Base-by-base conservation (phyloP, 2,797 vertebrate species). In the Cuniculus paca region DNA sequence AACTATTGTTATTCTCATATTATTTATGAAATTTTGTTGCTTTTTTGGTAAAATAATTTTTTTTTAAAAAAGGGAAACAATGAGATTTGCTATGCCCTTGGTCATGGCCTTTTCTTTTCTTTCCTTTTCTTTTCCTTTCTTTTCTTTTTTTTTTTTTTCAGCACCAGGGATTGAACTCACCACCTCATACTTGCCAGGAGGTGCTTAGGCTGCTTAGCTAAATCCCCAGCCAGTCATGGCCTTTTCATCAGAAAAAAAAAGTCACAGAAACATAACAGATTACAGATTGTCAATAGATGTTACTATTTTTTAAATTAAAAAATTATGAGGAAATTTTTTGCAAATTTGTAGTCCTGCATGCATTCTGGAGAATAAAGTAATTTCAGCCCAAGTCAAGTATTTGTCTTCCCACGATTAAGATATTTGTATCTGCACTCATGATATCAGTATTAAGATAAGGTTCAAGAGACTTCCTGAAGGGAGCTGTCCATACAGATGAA, bases 191-290 rank as follows among this genome's bases (percentile, higher is more conserved):
- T n/a, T n/a, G n/a, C n/a, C n/a, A n/a, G n/a, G n/a, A n/a, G n/a
- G n/a, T n/a, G n/a, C n/a, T n/a, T n/a, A n/a, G n/a, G n/a, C n/a
- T n/a, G n/a, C n/a, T n/a, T n/a, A n/a, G n/a, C n/a, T n/a, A n/a
- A n/a, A n/a, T n/a, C n/a, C n/a, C n/a, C n/a, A n/a, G n/a, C n/a
- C n/a, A n/a, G 36, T 17, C 17, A 36, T 20, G n/a, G 88, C 6
- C 45, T 39, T 74, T 90, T 88, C 79, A 45, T 42, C 26, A 91
- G 68, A 79, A 31, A 90, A 98, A 61, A 95, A 50, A 95, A 50
- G 63, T 75, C 42, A 87, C 28, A 87, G 60, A 60, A 82, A 88
- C 36, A 28, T 70, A 6, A 82, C 52, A 42, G 10, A 7, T 56
- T 90, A 34, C 34, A 11, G 31, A 74, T 60, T 39, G 28, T 74